Evolutionary conservation across 2,888 invertebrate species (phyloP), one percentile per base, ranked within the genome.

Genomic region (Coelinius sp.): DNA sequence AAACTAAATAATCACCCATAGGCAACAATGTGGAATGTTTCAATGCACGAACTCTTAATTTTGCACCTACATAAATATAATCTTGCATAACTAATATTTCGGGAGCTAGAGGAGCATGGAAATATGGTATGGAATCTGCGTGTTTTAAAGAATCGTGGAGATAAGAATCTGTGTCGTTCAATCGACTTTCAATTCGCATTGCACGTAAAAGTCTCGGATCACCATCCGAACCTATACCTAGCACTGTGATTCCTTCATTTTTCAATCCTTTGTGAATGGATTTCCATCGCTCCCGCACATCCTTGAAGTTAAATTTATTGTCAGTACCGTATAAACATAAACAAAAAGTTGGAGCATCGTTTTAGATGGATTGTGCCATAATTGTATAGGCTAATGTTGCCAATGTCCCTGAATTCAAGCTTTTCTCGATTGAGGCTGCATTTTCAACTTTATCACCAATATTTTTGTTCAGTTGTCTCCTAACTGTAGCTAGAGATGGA

Each of bases 181-280:
- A 69, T 63, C 71, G 67, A 53, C 56, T 74, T 62, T 73, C 56
- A 8, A 76, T 14, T 5, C 77, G 65, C 80, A 81, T 81, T 41
- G 78, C 75, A 72, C 78, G 80, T 12, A 46, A 38, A 10, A 81
- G 64, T 10, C 79, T 70, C 20, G 76, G 17, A 56, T 81, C 81
- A 6, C 81, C 78, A 75, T 82, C 80, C 6, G 79, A 75, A n/a
- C 78, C 79, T 59, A 79, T 74, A 20, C 80, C 80, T 8, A 77
- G 6, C 31, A 80, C 77, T 53, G 24, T 68, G 64, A 81, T 80
- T 25, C 72, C 76, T 71, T 73, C 65, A 62, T 64, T 44, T 70
- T 68, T 46, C 22, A 78, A 73, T 38, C 72, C 25, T 35, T 68
- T 38, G 59, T 62, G 44, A 20, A 80, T 76, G 49, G 74, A 78